Conservation (phyloP, 2,797 vertebrate species). For the Clarias fuscus region DNA sequence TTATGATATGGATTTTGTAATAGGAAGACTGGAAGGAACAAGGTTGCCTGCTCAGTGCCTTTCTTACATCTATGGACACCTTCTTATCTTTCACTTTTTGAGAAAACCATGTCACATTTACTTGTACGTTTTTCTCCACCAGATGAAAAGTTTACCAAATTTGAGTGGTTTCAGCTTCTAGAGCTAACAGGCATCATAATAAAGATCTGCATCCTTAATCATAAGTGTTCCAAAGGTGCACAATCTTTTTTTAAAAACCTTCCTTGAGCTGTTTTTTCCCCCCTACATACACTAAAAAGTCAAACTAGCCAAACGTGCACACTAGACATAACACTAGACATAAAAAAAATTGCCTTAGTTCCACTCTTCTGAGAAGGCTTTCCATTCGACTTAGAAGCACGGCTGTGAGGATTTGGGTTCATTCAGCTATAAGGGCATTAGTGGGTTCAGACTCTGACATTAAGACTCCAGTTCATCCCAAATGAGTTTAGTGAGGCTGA, state of each 20-base stretch:
- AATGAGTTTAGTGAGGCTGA: neutral
- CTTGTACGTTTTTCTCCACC: neutral
- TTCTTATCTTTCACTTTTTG: neutral
- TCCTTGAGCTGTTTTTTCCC: neutral
- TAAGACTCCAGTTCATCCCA: neutral
- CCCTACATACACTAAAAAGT: too few species aligned
- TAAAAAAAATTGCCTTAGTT: neutral
- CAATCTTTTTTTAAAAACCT: neutral
- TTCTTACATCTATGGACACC: neutral
- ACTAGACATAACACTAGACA: neutral
- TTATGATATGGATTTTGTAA: neutral
- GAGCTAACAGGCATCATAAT: neutral
- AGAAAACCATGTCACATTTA: neutral
- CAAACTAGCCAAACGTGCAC: neutral
- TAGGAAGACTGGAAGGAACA: too few species aligned
- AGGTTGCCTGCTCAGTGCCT: neutral
- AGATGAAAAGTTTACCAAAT: neutral
- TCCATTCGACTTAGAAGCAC: neutral
- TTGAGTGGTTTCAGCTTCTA: neutral
- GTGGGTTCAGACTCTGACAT: neutral
- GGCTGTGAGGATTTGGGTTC: neutral
- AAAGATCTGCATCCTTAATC: slow-evolving; percentile 4
- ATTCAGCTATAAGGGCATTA: neutral
- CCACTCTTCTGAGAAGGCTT: neutral
- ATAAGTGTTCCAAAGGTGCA: neutral